Evolutionary conservation across 1,140 invertebrate genomes (phyloP).

Genomic region (Drosophila tropicalis): DNA sequence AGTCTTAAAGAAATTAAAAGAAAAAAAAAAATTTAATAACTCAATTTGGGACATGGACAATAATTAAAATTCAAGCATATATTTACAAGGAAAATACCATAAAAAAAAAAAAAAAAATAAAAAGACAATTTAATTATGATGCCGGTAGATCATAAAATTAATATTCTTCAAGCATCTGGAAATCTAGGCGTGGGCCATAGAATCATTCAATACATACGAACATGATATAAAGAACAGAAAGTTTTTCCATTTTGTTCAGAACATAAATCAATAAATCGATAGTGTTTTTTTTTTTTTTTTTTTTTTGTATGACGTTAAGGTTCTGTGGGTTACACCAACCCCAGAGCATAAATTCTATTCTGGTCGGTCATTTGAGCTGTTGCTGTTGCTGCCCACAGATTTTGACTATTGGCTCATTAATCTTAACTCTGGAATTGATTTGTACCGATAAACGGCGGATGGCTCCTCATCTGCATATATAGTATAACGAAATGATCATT

Average conservation of each 20-base stretch:
- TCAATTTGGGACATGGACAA: not conserved
- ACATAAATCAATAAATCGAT: slow-evolving; percentile 12
- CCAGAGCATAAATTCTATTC: not conserved
- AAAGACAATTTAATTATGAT: slow-evolving; percentile 49
- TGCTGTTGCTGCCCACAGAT: slow-evolving; percentile 1
- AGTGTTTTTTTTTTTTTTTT: not conserved
- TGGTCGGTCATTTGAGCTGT: not conserved
- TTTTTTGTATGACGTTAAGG: not conserved
- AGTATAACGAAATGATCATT: slow-evolving; percentile 19
- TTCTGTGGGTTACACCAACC: not conserved
- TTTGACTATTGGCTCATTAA: slow-evolving; percentile 6
- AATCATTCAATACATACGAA: slow-evolving; percentile 10
- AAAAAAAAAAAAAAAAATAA: slow-evolving; percentile 32
- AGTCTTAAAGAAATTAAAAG: too few species aligned
- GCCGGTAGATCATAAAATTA: slow-evolving; percentile 52
- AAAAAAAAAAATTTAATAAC: not conserved
- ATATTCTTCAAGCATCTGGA: slow-evolving; percentile 54
- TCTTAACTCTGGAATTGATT: not conserved
- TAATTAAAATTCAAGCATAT: slow-evolving; percentile 1
- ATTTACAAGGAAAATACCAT: slow-evolving; percentile 56
- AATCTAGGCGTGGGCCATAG: slow-evolving; percentile 46
- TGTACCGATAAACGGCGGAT: not conserved
- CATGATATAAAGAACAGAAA: slow-evolving; percentile 39
- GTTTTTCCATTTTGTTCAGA: not conserved
- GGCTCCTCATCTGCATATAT: slow-evolving; percentile 11